Evolutionary conservation across 1,140 invertebrate genomes (phyloP).

Genomic region (Dryas iulia): DNA sequence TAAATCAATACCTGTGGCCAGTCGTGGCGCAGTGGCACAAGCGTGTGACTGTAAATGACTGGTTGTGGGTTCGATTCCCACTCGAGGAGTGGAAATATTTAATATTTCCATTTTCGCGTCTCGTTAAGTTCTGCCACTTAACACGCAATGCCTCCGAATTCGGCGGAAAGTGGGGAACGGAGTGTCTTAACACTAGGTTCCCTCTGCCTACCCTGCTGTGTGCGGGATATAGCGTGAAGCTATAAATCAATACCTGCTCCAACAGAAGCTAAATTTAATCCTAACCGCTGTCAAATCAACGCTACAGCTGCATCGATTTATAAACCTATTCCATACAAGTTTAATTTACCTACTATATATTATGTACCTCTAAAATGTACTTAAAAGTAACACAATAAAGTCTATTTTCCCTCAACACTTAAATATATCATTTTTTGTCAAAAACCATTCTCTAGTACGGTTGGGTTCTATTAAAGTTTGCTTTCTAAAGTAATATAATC

Average conservation of each 20-base stretch:
- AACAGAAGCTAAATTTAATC: slow-evolving; percentile 3
- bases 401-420: not conserved
- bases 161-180: too few relatives aligned
- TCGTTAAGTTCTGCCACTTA: too few relatives aligned
- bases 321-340: not conserved
- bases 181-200: too few relatives aligned
- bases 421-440: not conserved
- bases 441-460: not conserved
- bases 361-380: not conserved
- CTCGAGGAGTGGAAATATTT: too few relatives aligned
- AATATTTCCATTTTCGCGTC: too few relatives aligned
- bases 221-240: too few relatives aligned
- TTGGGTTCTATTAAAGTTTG: not conserved
- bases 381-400: not conserved
- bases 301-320: slow-evolving; percentile 1
- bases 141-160: too few relatives aligned
- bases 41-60: too few relatives aligned
- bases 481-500: not conserved
- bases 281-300: not conserved
- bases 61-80: too few relatives aligned
- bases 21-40: too few relatives aligned
- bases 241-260: not conserved
- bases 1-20: too few relatives aligned
- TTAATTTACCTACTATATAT: not conserved
- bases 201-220: too few relatives aligned